Base-by-base conservation (phyloP, 1,140 invertebrate genomes). In the Danaus plexippus region DNA sequence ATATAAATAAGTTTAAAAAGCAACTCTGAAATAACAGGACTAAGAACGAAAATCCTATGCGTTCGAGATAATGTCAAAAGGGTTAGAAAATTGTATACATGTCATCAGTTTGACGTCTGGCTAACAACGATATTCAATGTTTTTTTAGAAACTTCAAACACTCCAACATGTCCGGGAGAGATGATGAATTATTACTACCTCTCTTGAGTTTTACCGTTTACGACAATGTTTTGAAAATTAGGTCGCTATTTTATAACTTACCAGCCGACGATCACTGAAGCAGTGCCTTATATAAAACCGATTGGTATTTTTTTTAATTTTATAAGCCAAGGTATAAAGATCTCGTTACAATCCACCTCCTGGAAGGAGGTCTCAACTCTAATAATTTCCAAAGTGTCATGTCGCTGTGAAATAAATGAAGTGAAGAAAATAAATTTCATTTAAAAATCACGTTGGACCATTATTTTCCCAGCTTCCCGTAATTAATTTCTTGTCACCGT, bases 401-500 rank as follows among this genome's bases (percentile, higher is more conserved):
- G 80, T 83, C 72, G 71, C 71, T 73, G 64, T 63, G 72, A 80
- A 80, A 81, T 82, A 85, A 85, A 84, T 85, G 82, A 84, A 85
- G 73, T 81, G 77, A 65, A 84, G 79, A 81, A 84, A 84, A 84
- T 85, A 85, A 81, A 82, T 85, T 85, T 82, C 80, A 82, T 85
- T 85, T 84, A 85, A 85, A 85, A 85, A 85, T 85, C 80, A 84
- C 79, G 76, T 74, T 73, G 61, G 61, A 76, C 80, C 80, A 85
- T 85, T 85, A 84, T 84, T 85, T 80, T 80, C 71, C 69, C 56
- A 66, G 75, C 71, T 77, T 83, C 74, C 77, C 82, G 79, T 85
- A 85, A 85, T 85, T 85, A 85, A 85, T 85, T 85, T 84, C 82
- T 78, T 83, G 82, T 85, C 82, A 84, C 79, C 81, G 81, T 79